These are phyloP conservation scores for Caenorhabditis brenneri DNA, from an alignment of 1,140 invertebrate genomes.

Conservation along the genomic window DNA sequence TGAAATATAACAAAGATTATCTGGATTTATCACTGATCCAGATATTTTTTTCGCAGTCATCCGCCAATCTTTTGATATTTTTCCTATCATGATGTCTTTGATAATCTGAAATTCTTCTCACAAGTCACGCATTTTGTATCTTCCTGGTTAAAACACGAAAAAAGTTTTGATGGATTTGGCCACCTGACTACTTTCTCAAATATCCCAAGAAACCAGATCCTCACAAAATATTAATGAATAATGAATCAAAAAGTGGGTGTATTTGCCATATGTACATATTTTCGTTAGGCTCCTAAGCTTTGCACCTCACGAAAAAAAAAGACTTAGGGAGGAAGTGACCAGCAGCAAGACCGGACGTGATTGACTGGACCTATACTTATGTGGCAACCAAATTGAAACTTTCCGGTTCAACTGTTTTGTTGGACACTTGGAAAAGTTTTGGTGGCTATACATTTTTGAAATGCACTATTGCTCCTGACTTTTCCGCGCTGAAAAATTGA, in stretches of 20 bases:
- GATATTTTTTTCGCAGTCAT: neutral
- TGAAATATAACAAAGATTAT: neutral
- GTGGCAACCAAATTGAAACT: neutral
- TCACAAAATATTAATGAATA: slow-evolving; percentile 6
- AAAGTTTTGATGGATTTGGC: neutral
- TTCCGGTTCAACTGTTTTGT: neutral
- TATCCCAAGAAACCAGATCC: neutral
- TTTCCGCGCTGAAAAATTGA: slow-evolving; percentile 27
- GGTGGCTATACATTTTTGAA: neutral
- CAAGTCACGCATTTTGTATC: neutral
- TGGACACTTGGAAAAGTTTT: neutral
- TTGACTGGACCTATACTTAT: slow-evolving; percentile 28
- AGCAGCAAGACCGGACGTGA: neutral
- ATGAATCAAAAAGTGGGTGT: slow-evolving; percentile 17
- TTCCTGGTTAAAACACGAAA: neutral
- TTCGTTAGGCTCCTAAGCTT: neutral
- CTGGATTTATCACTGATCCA: neutral
- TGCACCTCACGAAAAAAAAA: neutral
- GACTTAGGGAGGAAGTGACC: neutral
- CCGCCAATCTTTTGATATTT: neutral
- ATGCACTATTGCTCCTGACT: slow-evolving; percentile 26
- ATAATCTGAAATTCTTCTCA: neutral
- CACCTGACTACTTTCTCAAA: neutral
- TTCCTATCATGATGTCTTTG: too few relatives aligned
- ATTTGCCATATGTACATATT: neutral